phyloP scores from a whole-genome alignment of 2,888 invertebrate genomes.

The Mythimna ferrago region DNA sequence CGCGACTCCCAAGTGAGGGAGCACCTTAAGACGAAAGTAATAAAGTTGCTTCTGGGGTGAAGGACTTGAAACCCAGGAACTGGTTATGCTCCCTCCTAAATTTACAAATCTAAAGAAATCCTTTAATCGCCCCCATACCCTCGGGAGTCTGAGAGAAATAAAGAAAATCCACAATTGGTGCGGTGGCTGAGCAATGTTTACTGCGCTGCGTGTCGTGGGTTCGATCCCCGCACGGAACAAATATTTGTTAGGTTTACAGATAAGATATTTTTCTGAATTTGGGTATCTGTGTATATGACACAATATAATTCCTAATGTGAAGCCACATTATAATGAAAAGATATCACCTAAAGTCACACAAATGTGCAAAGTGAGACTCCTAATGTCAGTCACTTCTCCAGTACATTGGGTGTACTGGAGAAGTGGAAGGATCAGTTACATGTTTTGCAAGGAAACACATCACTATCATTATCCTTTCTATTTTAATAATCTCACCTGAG shows the following conservation, averaged over 20 bases:
- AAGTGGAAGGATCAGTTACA: not conserved
- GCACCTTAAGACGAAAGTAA: not conserved
- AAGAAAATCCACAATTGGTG: not conserved
- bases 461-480: not conserved
- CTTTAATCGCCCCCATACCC: not conserved
- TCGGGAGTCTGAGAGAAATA: not conserved
- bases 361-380: not conserved
- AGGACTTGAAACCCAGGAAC: not conserved
- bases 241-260: too few species aligned
- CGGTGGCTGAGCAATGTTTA: too few species aligned
- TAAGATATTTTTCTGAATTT: too few species aligned
- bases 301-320: too few species aligned
- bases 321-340: too few species aligned
- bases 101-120: not conserved
- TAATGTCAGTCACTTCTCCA: not conserved
- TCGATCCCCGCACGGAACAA: too few species aligned
- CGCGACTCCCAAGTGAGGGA: too few species aligned
- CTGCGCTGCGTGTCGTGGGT: too few species aligned
- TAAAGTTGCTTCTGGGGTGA: not conserved
- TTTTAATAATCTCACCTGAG: conserved; percentile 91
- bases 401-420: not conserved
- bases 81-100: not conserved
- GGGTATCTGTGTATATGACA: too few species aligned
- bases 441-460: not conserved
- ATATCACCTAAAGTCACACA: not conserved